These are phyloP conservation scores for Furcifer pardalis DNA, from an alignment of 2,797 vertebrate species.

Conservation along the genomic window DNA sequence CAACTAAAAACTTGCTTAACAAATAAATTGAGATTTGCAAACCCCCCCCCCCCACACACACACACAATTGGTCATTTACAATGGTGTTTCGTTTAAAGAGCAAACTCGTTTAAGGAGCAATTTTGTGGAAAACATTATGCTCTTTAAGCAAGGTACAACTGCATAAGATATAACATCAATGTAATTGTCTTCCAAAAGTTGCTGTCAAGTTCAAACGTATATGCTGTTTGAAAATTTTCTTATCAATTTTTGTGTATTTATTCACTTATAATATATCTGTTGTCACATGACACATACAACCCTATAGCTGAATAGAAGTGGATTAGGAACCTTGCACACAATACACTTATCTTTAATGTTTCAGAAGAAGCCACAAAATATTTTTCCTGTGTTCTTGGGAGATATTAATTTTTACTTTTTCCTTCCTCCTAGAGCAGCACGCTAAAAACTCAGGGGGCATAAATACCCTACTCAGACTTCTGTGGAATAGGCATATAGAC, in stretches of 20 bases:
- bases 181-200: background rate
- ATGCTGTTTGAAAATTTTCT: background rate
- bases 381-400: conserved; percentile 14
- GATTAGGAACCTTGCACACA: background rate
- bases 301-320: background rate
- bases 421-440: background rate
- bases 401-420: conserved; percentile 20
- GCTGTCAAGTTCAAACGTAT: background rate
- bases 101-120: too few relatives aligned
- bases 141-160: too few relatives aligned
- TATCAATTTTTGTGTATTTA: background rate
- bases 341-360: background rate
- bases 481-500: background rate
- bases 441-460: background rate
- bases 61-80: too few relatives aligned
- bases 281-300: background rate
- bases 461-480: background rate
- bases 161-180: too few relatives aligned
- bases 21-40: too few relatives aligned
- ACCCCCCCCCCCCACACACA: too few relatives aligned
- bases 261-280: background rate
- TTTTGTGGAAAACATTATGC: too few relatives aligned
- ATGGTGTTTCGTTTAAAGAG: too few relatives aligned
- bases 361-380: background rate
- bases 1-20: too few relatives aligned